These are phyloP conservation scores for Trachemys scripta DNA, from an alignment of 2,113 vertebrate species.

Conservation along the genomic window DNA sequence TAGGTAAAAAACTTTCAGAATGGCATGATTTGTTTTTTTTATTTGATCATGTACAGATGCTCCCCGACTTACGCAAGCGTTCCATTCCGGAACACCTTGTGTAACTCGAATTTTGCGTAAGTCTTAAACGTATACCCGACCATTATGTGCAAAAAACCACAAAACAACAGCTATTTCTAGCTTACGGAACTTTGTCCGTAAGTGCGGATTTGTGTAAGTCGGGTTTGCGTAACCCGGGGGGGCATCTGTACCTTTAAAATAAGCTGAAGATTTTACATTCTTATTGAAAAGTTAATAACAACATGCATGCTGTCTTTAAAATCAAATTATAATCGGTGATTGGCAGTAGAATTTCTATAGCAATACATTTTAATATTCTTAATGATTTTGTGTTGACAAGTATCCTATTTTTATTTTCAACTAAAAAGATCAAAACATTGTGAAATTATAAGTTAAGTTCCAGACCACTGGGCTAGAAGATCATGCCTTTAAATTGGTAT, in stretches of 20 bases:
- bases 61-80: too few species aligned
- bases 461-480: accelerated
- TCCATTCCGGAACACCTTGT: too few species aligned
- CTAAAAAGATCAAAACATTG: not conserved
- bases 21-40: not conserved
- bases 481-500: not conserved
- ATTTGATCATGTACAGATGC: not conserved
- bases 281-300: not conserved
- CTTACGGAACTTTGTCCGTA: too few species aligned
- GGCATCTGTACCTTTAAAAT: not conserved
- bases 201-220: too few species aligned
- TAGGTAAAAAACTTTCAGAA: not conserved
- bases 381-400: not conserved
- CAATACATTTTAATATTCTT: not conserved
- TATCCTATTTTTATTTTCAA: not conserved
- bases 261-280: not conserved
- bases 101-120: too few species aligned
- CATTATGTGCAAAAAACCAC: too few species aligned
- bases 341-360: not conserved
- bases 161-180: too few species aligned
- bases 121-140: too few species aligned
- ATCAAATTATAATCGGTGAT: not conserved
- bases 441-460: not conserved
- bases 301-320: not conserved
- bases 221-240: too few species aligned